These are phyloP conservation scores for Drosophila bunnanda DNA, from an alignment of 2,888 invertebrate species.

Conservation along the genomic window DNA sequence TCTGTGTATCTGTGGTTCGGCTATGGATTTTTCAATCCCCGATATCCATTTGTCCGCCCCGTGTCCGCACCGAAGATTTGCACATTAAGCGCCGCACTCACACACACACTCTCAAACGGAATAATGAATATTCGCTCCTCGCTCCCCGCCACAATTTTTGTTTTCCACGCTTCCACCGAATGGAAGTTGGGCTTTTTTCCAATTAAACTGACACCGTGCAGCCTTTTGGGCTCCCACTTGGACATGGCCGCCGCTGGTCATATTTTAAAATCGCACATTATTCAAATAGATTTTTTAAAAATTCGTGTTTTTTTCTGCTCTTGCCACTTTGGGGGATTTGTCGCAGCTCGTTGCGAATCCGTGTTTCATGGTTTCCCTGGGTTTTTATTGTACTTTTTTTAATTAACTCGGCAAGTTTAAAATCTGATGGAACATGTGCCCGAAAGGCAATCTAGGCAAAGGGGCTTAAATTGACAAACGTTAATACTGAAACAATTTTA, in stretches of 20 bases:
- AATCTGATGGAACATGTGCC: constrained; percentile 49
- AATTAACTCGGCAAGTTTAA: constrained; percentile 78
- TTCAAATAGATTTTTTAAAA: constrained; percentile 81
- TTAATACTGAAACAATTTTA: not conserved
- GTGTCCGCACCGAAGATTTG: constrained; percentile 83
- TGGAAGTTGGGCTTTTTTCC: constrained; percentile 62
- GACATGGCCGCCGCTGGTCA: constrained; percentile 45
- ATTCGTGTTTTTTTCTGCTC: constrained; percentile 41
- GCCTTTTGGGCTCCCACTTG: constrained; percentile 41
- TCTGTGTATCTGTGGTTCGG: constrained; percentile 77
- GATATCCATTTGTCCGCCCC: constrained; percentile 80
- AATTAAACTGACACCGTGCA: constrained; percentile 75
- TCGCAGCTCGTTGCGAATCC: constrained; percentile 30
- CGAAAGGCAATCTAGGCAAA: constrained; percentile 14
- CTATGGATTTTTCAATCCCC: constrained; percentile 83
- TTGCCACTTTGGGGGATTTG: constrained; percentile 16
- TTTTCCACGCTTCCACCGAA: constrained; percentile 47
- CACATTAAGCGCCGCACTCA: constrained; percentile 75
- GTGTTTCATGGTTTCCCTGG: constrained; percentile 26
- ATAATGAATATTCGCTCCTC: constrained; percentile 79
- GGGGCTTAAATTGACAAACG: constrained; percentile 12
- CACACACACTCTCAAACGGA: constrained; percentile 72
- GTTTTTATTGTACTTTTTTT: constrained; percentile 65
- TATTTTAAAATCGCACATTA: constrained; percentile 83
- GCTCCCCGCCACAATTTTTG: constrained; percentile 23